Base-by-base conservation (phyloP, 2,113 vertebrate genomes). In the Leptobrachium leishanense region DNA sequence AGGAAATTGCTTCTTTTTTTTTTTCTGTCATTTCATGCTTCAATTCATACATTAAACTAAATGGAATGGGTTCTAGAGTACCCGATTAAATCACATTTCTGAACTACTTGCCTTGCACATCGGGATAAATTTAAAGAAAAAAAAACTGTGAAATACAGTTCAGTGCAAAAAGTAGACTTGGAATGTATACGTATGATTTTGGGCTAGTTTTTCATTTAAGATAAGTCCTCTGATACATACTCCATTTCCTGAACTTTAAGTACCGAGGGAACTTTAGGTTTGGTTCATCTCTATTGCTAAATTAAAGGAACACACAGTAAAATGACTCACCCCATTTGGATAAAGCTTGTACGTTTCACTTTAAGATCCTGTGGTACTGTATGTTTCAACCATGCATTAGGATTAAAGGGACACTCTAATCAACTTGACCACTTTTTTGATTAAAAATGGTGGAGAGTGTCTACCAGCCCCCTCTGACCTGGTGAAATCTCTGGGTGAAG, bases 41-140 rank as follows among this genome's bases (percentile, higher is more conserved):
- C 77, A 80, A 55, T 80, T 80, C 77, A 67, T 80, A 67, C 70
- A 80, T 80, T 74, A 80, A 80, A 73, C 77, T 73, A 80, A 67
- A 80, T 68, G 70, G 70, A 80, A 80, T 80, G 70, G 76, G 73
- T 80, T 80, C 63, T 80, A 73, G 70, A 67, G 77, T 62, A 53
- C 46, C 77, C 70, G 70, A 80, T 80, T 80, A 74, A 65, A 80
- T 80, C 70, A 67, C 64, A 70, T 67, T 31, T 73, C 46, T 57
- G 40, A 74, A 68, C 77, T 74, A 72, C 77, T 70, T 67, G 71
- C 62, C 77, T 80, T 67, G 70, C 41, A 41, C 41, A 68, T 68
- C 3, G 40, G 15, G 9, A 46, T 63, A 73, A 59, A 20, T 68
- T 68, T 54, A 62, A 77, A 77, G 44, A 59, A 5, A 20, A 77